Base-by-base conservation (phyloP, 2,888 invertebrate species). In the Chymomyza fuscimana region DNA sequence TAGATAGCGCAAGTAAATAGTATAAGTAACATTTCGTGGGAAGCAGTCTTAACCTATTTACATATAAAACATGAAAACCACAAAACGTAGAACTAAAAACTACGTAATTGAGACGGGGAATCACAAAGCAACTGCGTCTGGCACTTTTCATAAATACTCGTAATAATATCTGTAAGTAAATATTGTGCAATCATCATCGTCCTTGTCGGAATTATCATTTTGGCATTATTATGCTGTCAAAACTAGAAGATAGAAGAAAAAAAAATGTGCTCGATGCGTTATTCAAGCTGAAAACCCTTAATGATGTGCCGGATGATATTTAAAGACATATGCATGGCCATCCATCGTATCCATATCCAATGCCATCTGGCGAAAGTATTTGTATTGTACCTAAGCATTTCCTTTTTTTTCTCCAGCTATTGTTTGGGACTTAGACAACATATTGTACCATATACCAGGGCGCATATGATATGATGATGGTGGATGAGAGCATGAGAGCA, bases 391-490 rank as follows among this genome's bases (percentile, higher is more conserved):
- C 76, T 65, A 73, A 69, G 76, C 78, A 67, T 63, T 65, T 76
- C 63, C 58, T 52, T 46, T 4, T 46, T 74, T 52, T 46, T 73
- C 79, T 86, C 76, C 12, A 78, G 64, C 32, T 29, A 82, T 86
- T 82, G 87, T 82, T 76, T 74, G 77, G 79, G 76, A 86, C 86
- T 82, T 82, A 84, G 80, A 81, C 86, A 81, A 86, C 86, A 78
- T 81, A 81, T 76, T 79, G 75, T 72, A 72, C 29, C 12, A 69
- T 76, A 76, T 70, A 66, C 65, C 67, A 67, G 74, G 79, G 67
- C 63, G 54, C 59, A 46, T 46, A 46, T 46, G 40, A 46, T 46
- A 46, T 46, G 40, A 46, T 46, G 40, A 46, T 46, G 40, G 40
- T 46, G 40, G 40, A 46, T 46, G 40, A 12, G 40, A 46, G 9